phyloP scores from a whole-genome alignment of 2,113 vertebrate species.

The Chamaea fasciata region DNA sequence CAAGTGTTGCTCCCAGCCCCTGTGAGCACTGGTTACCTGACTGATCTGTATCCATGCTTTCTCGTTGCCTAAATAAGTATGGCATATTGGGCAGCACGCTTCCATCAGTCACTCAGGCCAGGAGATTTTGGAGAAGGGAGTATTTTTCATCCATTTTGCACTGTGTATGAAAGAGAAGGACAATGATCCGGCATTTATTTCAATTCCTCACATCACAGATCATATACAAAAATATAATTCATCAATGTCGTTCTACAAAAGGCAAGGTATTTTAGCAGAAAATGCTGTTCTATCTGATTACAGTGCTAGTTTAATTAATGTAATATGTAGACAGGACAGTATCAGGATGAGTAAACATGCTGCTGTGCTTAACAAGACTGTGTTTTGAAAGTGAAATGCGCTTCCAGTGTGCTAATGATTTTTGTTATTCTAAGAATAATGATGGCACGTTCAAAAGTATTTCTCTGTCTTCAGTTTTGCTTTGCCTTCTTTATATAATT shows the following conservation, averaged over 20 bases:
- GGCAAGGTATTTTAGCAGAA: background rate
- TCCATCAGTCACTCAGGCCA: background rate
- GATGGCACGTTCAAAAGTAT: background rate
- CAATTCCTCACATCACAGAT: background rate
- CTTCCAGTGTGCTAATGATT: background rate
- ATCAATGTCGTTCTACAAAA: background rate
- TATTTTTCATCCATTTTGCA: background rate
- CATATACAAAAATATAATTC: background rate
- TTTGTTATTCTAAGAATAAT: background rate
- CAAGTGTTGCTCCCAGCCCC: background rate
- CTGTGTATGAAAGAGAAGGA: background rate
- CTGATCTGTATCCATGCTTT: background rate
- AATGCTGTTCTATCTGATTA: background rate
- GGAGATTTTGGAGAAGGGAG: background rate
- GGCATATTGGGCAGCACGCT: background rate
- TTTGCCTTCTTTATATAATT: background rate
- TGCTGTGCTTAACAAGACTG: background rate
- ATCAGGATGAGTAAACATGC: constrained; percentile 10
- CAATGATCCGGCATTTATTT: background rate
- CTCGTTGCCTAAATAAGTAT: background rate
- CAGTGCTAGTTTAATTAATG: background rate
- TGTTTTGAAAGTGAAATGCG: background rate
- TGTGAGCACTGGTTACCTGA: background rate
- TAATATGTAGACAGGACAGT: background rate
- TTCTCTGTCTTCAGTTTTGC: background rate